These are phyloP conservation scores for Exephanes ischioxanthus DNA, from an alignment of 2,888 invertebrate genomes.

Conservation along the genomic window DNA sequence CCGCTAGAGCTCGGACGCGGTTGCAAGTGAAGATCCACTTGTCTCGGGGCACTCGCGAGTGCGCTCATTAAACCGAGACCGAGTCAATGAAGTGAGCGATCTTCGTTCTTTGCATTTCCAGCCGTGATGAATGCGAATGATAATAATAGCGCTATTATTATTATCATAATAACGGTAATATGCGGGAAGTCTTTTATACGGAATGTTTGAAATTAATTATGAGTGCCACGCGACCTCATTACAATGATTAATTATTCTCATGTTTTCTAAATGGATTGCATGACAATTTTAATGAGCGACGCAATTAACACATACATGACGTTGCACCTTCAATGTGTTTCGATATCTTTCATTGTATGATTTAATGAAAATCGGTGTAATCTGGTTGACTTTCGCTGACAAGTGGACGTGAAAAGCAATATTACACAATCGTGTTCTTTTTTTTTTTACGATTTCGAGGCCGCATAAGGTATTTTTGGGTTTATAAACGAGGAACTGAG, in stretches of 20 bases:
- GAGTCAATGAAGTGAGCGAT: conserved; percentile 79
- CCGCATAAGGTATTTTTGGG: neutral
- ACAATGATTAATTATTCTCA: neutral
- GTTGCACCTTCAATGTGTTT: neutral
- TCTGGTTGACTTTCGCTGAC: neutral
- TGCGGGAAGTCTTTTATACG: neutral
- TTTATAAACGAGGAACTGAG: neutral
- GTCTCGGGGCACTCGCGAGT: conserved; percentile 76
- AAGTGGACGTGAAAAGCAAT: neutral
- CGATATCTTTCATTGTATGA: neutral
- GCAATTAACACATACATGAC: neutral
- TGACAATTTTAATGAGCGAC: neutral
- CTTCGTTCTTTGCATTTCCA: conserved; percentile 64
- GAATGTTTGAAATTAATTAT: neutral
- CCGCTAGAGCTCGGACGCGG: conserved; percentile 67
- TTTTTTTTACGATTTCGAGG: neutral
- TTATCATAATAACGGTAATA: conserved; percentile 9
- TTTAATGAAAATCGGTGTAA: neutral
- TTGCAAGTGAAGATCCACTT: conserved; percentile 76
- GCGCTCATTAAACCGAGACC: conserved; percentile 78
- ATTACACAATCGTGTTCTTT: neutral
- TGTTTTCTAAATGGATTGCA: neutral
- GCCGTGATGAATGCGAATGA: conserved; percentile 23
- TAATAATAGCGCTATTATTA: neutral
- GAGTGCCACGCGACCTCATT: neutral